Base-by-base conservation (phyloP, 2,113 vertebrate species). In the Deroptyus accipitrinus region DNA sequence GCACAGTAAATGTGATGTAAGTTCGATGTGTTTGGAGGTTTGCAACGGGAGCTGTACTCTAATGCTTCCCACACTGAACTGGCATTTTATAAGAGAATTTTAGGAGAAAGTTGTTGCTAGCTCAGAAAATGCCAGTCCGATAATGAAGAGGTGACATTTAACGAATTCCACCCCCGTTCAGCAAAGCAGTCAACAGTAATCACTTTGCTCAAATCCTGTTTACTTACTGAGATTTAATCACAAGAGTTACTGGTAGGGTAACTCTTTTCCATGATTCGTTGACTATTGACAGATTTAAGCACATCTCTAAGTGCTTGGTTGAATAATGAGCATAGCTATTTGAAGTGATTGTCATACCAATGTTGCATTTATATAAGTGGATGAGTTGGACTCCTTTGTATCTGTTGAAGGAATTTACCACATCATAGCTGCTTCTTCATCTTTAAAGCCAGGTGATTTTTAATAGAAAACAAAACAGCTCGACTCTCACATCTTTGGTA, bases 61-160 rank as follows among this genome's bases (percentile, higher is more conserved):
- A 91, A 48, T 27, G 39, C 78, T 92, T 92, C 61, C 81, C 61
- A 62, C 41, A n/a, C 33, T 48, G 44, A 82, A 51, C 41, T 48
- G 25, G 16, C 22, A 82, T 94, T 88, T 91, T 44, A 55, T 67
- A 74, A 59, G 77, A 80, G 49, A 84, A 90, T 30, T 78, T 63
- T 9, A 67, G 75, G 61, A 55, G 35, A 64, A 92, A 94, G 77
- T 73, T 87, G 77, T 28, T 95, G 69, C 81, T 87, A 86, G 64
- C 74, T 95, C 83, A 74, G 72, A 63, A 97, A 96, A 95, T 74
- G 88, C 86, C 62, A 72, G 66, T 59, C 76, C 93, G 94, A 92
- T 94, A 93, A 78, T 2, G 57, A 96, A 77, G 57, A 92, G 69
- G 86, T 81, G 96, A 94, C 86, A 96, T 97, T 96, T 94, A 96